Evolutionary conservation across 2,888 invertebrate species (phyloP).

Genomic region (Tethea ocularis): DNA sequence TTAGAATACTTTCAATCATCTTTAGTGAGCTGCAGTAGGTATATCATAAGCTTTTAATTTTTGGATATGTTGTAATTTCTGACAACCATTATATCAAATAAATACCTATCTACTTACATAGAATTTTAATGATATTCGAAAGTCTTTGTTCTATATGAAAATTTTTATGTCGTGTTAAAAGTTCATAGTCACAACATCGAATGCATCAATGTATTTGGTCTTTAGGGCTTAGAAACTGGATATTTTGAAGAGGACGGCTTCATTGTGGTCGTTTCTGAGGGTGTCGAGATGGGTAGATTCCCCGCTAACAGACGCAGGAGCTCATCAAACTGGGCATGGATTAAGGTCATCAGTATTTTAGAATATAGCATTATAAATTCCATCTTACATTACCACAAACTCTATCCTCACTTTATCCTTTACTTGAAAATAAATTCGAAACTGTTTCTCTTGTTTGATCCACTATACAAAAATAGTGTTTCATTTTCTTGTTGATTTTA

Average conservation of each 20-base stretch:
- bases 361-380: constrained; percentile 66
- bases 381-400: constrained; percentile 64
- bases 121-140: background rate
- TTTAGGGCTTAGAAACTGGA: constrained; percentile 83
- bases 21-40: background rate
- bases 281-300: constrained; percentile 85
- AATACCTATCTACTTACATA: background rate
- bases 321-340: constrained; percentile 87
- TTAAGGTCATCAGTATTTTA: constrained; percentile 84
- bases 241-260: constrained; percentile 85
- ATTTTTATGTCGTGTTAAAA: no score
- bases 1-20: no score
- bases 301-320: constrained; percentile 84
- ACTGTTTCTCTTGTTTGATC: background rate
- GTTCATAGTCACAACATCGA: constrained; percentile 45
- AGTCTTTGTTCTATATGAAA: no score
- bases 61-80: background rate
- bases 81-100: background rate
- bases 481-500: background rate
- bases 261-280: constrained; percentile 85
- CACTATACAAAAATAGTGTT: background rate
- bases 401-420: background rate
- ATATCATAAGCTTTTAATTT: background rate
- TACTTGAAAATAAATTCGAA: background rate
- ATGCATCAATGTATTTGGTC: constrained; percentile 71